These are phyloP conservation scores for Tyrannus savana DNA, from an alignment of 2,113 vertebrate genomes.

Conservation along the genomic window DNA sequence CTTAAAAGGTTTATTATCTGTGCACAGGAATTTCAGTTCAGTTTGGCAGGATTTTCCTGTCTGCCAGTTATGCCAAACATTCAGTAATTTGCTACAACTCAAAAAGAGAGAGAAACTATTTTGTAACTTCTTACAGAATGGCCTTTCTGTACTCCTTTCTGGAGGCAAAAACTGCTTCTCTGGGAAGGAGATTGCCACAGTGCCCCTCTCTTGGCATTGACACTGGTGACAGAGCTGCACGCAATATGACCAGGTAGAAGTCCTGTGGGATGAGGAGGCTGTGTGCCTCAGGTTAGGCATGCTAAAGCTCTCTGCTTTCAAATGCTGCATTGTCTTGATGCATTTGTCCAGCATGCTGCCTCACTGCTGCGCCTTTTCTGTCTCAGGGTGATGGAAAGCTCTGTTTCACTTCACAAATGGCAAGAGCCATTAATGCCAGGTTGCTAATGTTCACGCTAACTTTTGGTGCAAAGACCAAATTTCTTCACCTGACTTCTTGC, in stretches of 20 bases:
- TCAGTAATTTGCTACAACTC: not conserved
- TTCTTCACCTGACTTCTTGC: not conserved
- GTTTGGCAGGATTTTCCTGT: not conserved
- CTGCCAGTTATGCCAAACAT: not conserved
- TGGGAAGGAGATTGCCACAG: not conserved
- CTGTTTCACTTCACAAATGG: not conserved
- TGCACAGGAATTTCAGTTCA: not conserved
- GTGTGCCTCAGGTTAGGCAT: not conserved
- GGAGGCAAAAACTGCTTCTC: not conserved
- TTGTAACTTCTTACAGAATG: not conserved
- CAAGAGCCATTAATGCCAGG: not conserved
- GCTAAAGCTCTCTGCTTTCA: not conserved
- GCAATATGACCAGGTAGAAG: fast-evolving
- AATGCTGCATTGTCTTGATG: not conserved
- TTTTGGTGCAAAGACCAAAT: not conserved
- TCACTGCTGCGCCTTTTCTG: not conserved
- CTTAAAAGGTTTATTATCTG: not conserved
- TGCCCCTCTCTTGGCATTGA: fast-evolving
- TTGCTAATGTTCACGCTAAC: not conserved
- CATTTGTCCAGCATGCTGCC: not conserved
- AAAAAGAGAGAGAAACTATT: not conserved
- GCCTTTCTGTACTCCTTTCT: not conserved
- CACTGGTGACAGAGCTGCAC: not conserved
- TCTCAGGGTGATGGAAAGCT: not conserved
- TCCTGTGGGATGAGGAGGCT: not conserved